A percentile compares a stretch with the other conserved stretches of the same genome.
Conservation (phyloP, 2,888 invertebrate genomes). For the Heliconius cydno region DNA sequence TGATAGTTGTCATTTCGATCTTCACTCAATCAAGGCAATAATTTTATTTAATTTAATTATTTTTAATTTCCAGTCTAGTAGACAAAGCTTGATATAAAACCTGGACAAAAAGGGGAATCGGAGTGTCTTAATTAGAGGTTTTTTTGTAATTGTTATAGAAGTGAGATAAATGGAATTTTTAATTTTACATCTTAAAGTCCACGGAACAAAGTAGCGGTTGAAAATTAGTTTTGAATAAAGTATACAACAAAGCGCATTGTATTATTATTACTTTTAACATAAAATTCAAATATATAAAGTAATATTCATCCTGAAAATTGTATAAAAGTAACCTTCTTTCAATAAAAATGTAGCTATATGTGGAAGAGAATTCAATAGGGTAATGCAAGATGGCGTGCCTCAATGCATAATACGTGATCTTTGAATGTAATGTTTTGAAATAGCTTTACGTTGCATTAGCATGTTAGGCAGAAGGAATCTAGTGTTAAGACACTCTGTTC, state of each 20-base stretch:
- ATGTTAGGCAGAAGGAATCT: neutral
- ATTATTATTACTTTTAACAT: no score
- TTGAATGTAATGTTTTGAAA: neutral
- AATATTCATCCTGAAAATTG: neutral
- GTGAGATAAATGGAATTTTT: no score
- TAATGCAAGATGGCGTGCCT: neutral
- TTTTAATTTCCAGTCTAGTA: no score
- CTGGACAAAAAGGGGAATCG: no score
- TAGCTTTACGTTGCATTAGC: neutral
- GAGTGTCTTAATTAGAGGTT: no score
- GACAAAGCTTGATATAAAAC: no score
- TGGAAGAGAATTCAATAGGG: neutral
- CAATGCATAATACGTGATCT: neutral
- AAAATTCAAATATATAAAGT: neutral
- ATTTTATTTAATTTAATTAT: no score
- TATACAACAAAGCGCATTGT: no score
- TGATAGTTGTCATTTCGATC: neutral
- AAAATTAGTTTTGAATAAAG: no score
- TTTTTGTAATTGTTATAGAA: no score
- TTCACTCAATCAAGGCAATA: neutral
- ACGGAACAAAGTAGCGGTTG: no score
- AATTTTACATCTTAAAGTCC: no score
- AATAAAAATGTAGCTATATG: neutral
- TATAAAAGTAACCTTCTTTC: neutral
- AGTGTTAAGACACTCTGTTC: neutral